Conservation (phyloP, 2,888 invertebrate species). For the Bombyx huttoni region DNA sequence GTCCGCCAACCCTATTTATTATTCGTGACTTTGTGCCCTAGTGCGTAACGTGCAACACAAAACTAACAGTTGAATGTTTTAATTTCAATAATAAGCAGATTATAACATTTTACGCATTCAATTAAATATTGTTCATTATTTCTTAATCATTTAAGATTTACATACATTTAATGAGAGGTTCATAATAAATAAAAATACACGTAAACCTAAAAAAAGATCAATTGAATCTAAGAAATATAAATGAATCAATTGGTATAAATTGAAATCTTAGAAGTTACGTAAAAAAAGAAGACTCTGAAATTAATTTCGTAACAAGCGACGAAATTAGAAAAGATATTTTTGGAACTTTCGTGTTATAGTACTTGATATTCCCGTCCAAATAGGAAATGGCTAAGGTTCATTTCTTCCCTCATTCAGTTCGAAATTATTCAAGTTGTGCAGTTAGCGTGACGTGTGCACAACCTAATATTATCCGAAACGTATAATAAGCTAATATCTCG, state of each 20-base stretch:
- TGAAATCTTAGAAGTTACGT: neutral
- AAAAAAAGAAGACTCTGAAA: neutral
- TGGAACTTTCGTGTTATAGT: neutral
- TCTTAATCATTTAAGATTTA: no score
- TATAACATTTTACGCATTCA: neutral
- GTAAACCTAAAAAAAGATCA: no score
- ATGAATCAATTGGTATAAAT: neutral
- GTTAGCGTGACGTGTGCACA: conserved; percentile 44
- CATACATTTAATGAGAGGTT: no score
- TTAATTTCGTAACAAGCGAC: neutral
- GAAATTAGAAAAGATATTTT: neutral
- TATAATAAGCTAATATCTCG: conserved; percentile 51
- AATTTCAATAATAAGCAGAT: neutral
- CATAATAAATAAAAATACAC: no score
- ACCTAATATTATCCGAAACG: conserved; percentile 44
- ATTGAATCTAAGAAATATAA: neutral
- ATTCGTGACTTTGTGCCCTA: neutral
- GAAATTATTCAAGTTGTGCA: neutral
- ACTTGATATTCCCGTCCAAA: neutral
- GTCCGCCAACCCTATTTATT: neutral
- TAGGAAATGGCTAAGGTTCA: neutral
- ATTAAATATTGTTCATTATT: neutral
- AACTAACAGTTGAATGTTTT: neutral
- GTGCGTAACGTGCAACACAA: neutral
- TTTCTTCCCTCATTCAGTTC: neutral